Evolutionary conservation across 2,113 vertebrate genomes (phyloP).

Genomic region (Ceuthmochares aereus): DNA sequence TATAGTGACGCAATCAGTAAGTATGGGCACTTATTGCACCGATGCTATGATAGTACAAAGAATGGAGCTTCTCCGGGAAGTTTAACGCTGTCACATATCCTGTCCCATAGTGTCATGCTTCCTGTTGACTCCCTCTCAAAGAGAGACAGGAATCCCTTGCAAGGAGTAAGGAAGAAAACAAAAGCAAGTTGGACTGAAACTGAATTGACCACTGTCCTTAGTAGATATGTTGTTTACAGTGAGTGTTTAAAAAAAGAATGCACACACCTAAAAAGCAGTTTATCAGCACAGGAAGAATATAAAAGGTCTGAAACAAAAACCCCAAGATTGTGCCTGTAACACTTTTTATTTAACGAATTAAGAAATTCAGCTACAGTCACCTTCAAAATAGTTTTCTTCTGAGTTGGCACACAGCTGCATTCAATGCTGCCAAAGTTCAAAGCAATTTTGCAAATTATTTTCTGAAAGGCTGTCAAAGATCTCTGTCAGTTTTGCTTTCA

Average conservation of each 20-base stretch:
- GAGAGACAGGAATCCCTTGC: background rate
- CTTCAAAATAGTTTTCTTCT: too few relatives aligned
- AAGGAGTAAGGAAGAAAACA: background rate
- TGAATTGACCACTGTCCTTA: background rate
- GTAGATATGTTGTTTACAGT: background rate
- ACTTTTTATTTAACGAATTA: too few relatives aligned
- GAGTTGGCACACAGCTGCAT: too few relatives aligned
- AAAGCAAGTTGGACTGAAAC: background rate
- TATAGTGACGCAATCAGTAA: background rate
- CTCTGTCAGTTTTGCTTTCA: too few relatives aligned
- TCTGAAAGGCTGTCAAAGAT: too few relatives aligned
- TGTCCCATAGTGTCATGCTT: constrained; percentile 25
- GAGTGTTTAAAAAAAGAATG: background rate
- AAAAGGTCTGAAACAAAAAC: too few relatives aligned
- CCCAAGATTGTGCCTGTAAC: too few relatives aligned
- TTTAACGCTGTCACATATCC: constrained; percentile 34
- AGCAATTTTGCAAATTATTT: too few relatives aligned
- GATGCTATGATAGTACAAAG: background rate
- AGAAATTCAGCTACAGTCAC: too few relatives aligned
- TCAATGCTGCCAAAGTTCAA: too few relatives aligned
- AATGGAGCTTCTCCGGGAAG: constrained; percentile 41
- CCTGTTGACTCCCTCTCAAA: constrained; percentile 44
- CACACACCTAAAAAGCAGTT: background rate
- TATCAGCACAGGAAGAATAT: background rate
- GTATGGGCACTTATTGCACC: background rate